A percentile compares a stretch with the other conserved stretches of the same genome.
These are phyloP conservation scores for Tetranychus cinnabarinus DNA, from an alignment of 1,140 invertebrate species.

Conservation along the genomic window DNA sequence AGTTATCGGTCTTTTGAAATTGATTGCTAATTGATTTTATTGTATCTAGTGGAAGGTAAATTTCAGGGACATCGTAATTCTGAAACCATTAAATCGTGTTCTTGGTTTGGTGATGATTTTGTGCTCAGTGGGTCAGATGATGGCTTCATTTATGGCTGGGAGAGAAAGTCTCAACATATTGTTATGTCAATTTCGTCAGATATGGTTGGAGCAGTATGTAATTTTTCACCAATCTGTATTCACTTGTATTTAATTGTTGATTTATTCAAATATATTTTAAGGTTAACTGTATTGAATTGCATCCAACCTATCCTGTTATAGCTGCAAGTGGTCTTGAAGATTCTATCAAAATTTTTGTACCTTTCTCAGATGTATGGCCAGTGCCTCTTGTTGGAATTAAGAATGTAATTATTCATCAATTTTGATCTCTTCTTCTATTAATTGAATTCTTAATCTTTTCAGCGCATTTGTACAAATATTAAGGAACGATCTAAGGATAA, in stretches of 20 bases:
- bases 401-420: no score
- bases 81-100: slow-evolving; percentile 21
- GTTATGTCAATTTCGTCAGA: slow-evolving; percentile 67
- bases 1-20: no score
- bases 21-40: no score
- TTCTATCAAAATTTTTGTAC: slow-evolving; percentile 81
- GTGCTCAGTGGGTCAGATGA: slow-evolving; percentile 81
- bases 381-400: no score
- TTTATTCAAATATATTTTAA: no score
- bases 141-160: slow-evolving; percentile 82
- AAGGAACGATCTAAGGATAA: no score
- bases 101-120: slow-evolving; percentile 32
- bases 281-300: slow-evolving; percentile 36
- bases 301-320: slow-evolving; percentile 59
- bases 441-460: no score
- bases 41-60: slow-evolving; percentile 26
- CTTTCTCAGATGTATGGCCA: slow-evolving; percentile 30
- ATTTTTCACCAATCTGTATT: no score
- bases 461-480: no score
- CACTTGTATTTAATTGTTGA: no score
- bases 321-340: slow-evolving; percentile 74
- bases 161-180: slow-evolving; percentile 61
- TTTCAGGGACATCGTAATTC: slow-evolving; percentile 36
- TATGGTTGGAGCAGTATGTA: slow-evolving; percentile 31
- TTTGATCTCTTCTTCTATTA: no score